These are phyloP conservation scores for Mesitornis unicolor DNA, from an alignment of 2,113 vertebrate species.

Conservation along the genomic window DNA sequence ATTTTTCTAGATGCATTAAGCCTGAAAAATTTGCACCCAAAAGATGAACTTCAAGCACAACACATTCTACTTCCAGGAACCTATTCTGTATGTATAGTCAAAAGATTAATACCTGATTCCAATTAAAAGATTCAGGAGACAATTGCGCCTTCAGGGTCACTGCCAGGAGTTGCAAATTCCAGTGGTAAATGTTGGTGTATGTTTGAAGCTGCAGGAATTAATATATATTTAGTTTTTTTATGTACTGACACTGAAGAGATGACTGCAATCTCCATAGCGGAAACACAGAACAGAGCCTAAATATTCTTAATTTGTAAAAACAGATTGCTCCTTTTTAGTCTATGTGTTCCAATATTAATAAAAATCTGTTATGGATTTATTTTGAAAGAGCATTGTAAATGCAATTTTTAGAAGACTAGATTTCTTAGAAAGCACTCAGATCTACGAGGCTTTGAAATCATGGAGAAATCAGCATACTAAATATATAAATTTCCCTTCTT, in stretches of 20 bases:
- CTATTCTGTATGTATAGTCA: accelerated
- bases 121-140: neutral
- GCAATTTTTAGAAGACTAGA: neutral
- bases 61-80: neutral
- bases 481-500: neutral
- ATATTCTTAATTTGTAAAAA: neutral
- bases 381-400: neutral
- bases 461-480: neutral
- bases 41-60: neutral
- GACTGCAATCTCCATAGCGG: neutral
- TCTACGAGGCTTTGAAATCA: neutral
- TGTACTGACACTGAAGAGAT: neutral
- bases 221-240: neutral
- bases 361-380: neutral
- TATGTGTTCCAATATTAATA: neutral
- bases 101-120: neutral
- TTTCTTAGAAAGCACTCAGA: neutral
- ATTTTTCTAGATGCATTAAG: neutral
- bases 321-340: neutral
- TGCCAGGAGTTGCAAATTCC: neutral
- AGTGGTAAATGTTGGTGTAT: neutral
- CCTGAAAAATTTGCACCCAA: neutral
- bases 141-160: neutral
- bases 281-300: neutral
- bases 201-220: neutral